Percentiles rank a stretch among this genome's conserved stretches.
Evolutionary conservation across 2,888 invertebrate species (phyloP).

Genomic region (Pristionchus fissidentatus): DNA sequence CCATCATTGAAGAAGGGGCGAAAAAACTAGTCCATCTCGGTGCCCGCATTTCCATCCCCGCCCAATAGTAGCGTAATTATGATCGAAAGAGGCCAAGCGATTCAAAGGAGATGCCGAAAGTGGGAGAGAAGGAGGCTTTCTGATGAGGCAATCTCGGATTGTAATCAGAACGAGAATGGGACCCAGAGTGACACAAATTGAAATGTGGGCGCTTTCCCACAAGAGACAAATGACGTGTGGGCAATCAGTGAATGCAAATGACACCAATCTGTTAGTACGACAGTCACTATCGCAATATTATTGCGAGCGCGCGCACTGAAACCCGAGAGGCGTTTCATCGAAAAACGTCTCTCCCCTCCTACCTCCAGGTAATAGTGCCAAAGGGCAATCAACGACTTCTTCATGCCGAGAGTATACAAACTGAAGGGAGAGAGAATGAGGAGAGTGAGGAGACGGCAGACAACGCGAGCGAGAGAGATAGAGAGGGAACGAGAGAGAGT

Average conservation of each 20-base stretch:
- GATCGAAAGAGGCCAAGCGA: too few relatives aligned
- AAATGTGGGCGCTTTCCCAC: too few relatives aligned
- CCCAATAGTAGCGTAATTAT: not conserved
- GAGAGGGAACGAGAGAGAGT: not conserved
- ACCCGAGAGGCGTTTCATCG: not conserved
- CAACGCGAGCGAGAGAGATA: not conserved
- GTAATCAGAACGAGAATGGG: too few relatives aligned
- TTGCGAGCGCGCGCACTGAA: not conserved
- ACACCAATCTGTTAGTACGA: not conserved
- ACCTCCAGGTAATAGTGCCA: constrained; percentile 14
- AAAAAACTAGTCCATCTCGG: not conserved
- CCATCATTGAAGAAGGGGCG: constrained; percentile 4
- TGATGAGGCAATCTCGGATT: not conserved
- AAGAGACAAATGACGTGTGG: too few relatives aligned
- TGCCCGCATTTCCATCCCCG: too few relatives aligned
- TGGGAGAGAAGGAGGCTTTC: not conserved
- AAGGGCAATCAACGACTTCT: constrained; percentile 10
- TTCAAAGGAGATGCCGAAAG: not conserved
- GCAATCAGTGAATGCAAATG: constrained; percentile 4
- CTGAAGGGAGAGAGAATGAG: not conserved
- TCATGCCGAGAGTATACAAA: constrained; percentile 7
- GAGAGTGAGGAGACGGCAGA: not conserved
- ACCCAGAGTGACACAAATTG: too few relatives aligned
- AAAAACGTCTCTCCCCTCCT: constrained; percentile 1
- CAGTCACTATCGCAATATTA: not conserved